A percentile compares a stretch with the other conserved stretches of the same genome.
phyloP scores from a whole-genome alignment of 2,888 invertebrate genomes.

The Gymnoscelis rufifasciata region DNA sequence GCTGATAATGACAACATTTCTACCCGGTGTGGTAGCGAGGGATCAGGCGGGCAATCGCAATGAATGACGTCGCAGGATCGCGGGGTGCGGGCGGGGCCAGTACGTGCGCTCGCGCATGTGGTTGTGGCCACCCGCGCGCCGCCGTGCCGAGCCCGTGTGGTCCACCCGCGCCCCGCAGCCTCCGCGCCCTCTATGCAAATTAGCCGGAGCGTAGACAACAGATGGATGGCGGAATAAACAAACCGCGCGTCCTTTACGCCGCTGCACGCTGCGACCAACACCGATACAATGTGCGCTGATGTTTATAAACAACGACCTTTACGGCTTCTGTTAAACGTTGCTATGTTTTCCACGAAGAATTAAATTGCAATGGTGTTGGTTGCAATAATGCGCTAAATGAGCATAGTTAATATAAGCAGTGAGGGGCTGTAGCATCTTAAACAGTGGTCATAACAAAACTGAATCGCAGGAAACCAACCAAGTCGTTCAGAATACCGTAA shows the following conservation, averaged over 20 bases:
- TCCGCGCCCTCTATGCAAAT: conserved; percentile 75
- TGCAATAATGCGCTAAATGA: background rate
- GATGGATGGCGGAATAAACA: conserved; percentile 79
- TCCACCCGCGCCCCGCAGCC: conserved; percentile 52
- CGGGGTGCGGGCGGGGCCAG: conserved; percentile 44
- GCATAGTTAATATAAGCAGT: background rate
- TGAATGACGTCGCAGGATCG: conserved; percentile 68
- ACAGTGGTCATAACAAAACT: background rate
- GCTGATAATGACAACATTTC: conserved; percentile 74
- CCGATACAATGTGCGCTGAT: conserved; percentile 10
- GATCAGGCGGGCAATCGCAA: conserved; percentile 74
- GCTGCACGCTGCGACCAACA: conserved; percentile 33
- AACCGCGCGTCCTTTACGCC: conserved; percentile 69
- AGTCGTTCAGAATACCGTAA: conserved; percentile 33
- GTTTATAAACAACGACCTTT: background rate
- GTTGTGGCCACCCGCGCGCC: conserved; percentile 77
- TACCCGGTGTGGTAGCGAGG: conserved; percentile 68
- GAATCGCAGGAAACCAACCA: background rate
- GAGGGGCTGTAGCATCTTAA: background rate
- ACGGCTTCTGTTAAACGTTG: background rate
- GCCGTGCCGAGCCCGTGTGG: conserved; percentile 78
- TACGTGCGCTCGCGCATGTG: conserved; percentile 72
- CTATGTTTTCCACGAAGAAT: background rate
- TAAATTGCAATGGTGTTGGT: background rate
- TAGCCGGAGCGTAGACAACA: conserved; percentile 76